Conservation (phyloP, 2,888 invertebrate genomes). For the Agriopis marginaria region DNA sequence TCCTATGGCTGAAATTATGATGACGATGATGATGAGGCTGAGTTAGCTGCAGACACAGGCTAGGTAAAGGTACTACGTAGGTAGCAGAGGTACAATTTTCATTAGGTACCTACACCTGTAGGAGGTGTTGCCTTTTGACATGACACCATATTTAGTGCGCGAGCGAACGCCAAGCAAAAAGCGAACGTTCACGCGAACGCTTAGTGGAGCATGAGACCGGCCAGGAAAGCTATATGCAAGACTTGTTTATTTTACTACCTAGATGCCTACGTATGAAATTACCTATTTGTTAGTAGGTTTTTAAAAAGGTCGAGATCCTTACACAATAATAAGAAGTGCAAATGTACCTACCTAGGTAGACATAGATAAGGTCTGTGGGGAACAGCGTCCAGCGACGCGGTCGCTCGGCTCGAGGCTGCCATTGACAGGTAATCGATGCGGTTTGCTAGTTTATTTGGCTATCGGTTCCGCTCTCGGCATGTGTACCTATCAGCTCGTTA, state of each 20-base stretch:
- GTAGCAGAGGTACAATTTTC: too few species aligned
- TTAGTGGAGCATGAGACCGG: too few species aligned
- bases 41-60: too few species aligned
- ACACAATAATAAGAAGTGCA: constrained; percentile 9
- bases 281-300: background rate
- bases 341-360: constrained; percentile 15
- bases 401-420: constrained; percentile 74
- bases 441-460: constrained; percentile 85
- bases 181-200: too few species aligned
- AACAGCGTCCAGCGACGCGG: constrained; percentile 68
- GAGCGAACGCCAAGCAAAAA: too few species aligned
- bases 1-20: too few species aligned
- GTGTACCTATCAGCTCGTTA: constrained; percentile 75
- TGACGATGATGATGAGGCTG: too few species aligned
- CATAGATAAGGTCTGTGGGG: constrained; percentile 54
- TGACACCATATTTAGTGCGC: too few species aligned
- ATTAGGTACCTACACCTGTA: too few species aligned
- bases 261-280: background rate
- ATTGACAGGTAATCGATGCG: constrained; percentile 85
- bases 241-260: background rate
- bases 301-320: background rate
- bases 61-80: too few species aligned
- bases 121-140: too few species aligned
- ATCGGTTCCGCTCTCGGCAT: constrained; percentile 78
- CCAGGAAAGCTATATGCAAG: too few species aligned